These are phyloP conservation scores for Hydriomena furcata DNA, from an alignment of 2,888 invertebrate genomes.

Conservation along the genomic window DNA sequence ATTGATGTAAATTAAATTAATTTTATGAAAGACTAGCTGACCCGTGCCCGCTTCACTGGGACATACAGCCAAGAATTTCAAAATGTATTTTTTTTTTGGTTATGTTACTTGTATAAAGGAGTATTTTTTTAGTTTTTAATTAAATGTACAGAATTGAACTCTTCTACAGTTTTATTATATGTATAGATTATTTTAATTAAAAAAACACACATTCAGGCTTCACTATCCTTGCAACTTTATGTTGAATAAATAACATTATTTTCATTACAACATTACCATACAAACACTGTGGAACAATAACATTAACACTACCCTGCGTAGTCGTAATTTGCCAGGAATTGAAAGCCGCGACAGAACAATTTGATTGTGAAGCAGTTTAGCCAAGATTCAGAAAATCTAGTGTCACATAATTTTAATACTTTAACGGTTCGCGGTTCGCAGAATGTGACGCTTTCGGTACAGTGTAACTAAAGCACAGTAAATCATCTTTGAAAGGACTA, in stretches of 20 bases:
- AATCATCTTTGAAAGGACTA: constrained; percentile 20
- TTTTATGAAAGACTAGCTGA: too few species aligned
- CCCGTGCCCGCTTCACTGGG: too few species aligned
- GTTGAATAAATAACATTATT: constrained; percentile 21
- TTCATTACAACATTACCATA: constrained; percentile 32
- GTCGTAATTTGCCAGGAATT: constrained; percentile 41
- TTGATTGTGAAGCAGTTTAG: constrained; percentile 49
- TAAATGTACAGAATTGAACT: too few species aligned
- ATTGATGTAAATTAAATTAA: too few species aligned
- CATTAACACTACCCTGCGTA: constrained; percentile 27
- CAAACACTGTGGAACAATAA: constrained; percentile 34
- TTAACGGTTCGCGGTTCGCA: constrained; percentile 54
- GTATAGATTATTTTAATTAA: too few species aligned
- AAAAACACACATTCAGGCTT: too few species aligned
- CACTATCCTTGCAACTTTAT: constrained; percentile 5
- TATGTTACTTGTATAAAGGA: too few species aligned
- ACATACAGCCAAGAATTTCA: too few species aligned
- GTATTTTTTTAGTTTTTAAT: too few species aligned
- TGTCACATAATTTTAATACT: constrained; percentile 63
- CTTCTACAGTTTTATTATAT: too few species aligned
- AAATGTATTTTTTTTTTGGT: too few species aligned
- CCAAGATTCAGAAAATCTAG: constrained; percentile 54
- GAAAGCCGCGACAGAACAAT: constrained; percentile 42
- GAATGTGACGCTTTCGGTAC: constrained; percentile 21
- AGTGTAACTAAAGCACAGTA: constrained; percentile 11